Base-by-base conservation (phyloP, 2,113 vertebrate species). In the Eidolon helvum region DNA sequence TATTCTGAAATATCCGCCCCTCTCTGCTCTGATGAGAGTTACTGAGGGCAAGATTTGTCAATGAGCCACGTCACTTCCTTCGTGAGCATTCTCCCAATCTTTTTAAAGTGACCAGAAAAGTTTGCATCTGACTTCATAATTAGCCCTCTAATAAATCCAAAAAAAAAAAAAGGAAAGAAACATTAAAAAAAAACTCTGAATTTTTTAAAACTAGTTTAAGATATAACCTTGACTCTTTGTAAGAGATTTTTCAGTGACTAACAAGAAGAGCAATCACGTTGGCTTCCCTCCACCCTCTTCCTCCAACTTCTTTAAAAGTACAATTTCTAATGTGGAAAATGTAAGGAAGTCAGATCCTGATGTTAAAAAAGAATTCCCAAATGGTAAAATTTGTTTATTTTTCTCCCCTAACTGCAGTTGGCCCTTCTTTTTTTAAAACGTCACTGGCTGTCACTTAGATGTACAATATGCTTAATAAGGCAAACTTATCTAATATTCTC, bases 71-170 rank as follows among this genome's bases (percentile, higher is more conserved):
- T 26, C 57, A 74, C 95, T 97, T 93, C 94, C 96, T 97, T 97
- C 79, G 85, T 89, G 91, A 96, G 75, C 71, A 63, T 97, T 95
- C 55, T 77, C 98, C 95, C 71, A 87, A 14, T 21, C 92, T 75
- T 7, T 90, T 96, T 96, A 95, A 85, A 89, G 92, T 74, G 38
- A 24, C 79, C 65, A 48, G 82, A 68, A 28, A 80, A 3, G 26
- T 75, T 94, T 86, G 68, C 18, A 55, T 66, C 45, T 35, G 45
- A 11, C 71, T 82, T 71, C 35, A 38, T 16, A 30, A 65, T 93
- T n/a, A 35, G 14, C 38, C 22, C 19, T 79, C 59, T 74, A 68
- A 14, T 91, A 26, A 45, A 40, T 33, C 43, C 38, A 26, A 24
- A 66, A 91, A 57, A 61, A 61, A 57, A 91, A 57, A 61, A 61